Conservation (phyloP, 1,140 invertebrate species). For the Aricia agestis region DNA sequence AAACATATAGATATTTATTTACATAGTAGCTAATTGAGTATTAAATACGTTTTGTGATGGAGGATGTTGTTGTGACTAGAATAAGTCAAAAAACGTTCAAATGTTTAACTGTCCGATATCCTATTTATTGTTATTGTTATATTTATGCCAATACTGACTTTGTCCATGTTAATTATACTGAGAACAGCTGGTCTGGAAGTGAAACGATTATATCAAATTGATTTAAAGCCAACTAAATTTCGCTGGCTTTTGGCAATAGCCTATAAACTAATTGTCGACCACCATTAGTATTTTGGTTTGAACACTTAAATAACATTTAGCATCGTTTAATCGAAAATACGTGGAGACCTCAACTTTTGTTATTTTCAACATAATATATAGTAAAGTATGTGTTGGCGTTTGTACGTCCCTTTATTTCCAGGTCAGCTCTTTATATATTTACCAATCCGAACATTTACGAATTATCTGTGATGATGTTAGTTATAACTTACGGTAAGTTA, state of each 20-base stretch:
- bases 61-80: background rate
- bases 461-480: conserved; percentile 64
- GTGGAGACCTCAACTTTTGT: too few relatives aligned
- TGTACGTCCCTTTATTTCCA: background rate
- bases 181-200: background rate
- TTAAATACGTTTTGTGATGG: background rate
- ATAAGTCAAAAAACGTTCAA: conserved; percentile 3
- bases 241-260: too few relatives aligned
- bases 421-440: conserved; percentile 3
- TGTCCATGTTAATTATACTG: background rate
- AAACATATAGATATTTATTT: background rate
- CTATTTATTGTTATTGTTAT: background rate
- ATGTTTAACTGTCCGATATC: background rate
- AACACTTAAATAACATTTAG: too few relatives aligned
- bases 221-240: too few relatives aligned
- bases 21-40: background rate
- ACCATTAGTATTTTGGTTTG: too few relatives aligned
- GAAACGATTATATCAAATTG: background rate
- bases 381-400: background rate
- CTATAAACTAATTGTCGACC: too few relatives aligned
- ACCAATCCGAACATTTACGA: conserved; percentile 41
- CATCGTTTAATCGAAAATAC: too few relatives aligned
- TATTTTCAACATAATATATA: too few relatives aligned
- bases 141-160: background rate
- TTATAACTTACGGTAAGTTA: conserved; percentile 47